Evolutionary conservation across 1,140 invertebrate species (phyloP).

Genomic region (Metopolophium dirhodum): DNA sequence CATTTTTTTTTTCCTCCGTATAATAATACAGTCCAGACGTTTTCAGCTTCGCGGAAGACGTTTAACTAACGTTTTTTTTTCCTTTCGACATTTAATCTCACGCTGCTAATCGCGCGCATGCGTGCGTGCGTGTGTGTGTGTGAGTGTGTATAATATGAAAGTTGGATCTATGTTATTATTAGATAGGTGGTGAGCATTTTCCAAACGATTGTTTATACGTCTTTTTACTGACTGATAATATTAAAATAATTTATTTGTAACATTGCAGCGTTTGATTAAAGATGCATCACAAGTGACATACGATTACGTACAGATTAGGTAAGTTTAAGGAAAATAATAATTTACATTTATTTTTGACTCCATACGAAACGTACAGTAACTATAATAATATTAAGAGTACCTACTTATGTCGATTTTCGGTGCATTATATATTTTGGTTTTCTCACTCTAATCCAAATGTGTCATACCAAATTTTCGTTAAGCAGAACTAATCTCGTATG

Average conservation of each 20-base stretch:
- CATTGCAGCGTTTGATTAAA: not conserved
- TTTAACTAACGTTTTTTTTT: not conserved
- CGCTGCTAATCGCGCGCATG: not conserved
- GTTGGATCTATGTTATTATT: not conserved
- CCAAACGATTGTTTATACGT: not conserved
- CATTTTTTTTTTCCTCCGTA: not conserved
- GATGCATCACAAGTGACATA: no score
- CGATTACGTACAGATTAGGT: no score
- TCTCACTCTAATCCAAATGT: not conserved
- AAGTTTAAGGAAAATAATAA: no score
- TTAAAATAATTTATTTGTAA: not conserved
- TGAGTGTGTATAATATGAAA: not conserved
- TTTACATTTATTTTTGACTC: no score
- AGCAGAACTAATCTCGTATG: not conserved
- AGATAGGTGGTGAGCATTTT: not conserved
- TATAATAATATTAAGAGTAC: no score
- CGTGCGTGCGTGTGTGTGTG: not conserved
- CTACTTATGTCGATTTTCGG: no score
- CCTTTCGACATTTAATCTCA: not conserved
- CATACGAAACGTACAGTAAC: no score
- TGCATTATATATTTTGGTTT: no score
- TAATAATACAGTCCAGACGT: not conserved
- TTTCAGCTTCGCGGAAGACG: not conserved
- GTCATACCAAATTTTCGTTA: not conserved
- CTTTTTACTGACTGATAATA: not conserved